Base-by-base conservation (phyloP, 2,113 vertebrate genomes). In the Bubalus kerabau region DNA sequence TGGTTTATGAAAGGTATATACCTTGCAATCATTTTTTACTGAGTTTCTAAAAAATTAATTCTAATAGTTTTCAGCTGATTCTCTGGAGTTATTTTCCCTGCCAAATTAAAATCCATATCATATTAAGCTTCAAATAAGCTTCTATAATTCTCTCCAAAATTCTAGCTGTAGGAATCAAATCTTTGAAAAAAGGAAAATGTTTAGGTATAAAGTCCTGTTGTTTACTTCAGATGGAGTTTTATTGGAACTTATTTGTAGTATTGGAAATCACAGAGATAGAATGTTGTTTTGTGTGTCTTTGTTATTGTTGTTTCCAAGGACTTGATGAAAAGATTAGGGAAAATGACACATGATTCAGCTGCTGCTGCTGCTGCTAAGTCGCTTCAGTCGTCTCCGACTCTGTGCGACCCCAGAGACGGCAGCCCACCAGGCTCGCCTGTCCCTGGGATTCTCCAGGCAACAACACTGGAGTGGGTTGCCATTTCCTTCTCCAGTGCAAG, bases 21-120 rank as follows among this genome's bases (percentile, higher is more conserved):
- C 21, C 14, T 91, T 94, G 48, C 92, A 97, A 95, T 56, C 2
- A 46, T 88, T 96, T 97, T 74, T 95, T 97, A 94, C 85, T 62
- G 60, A 96, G 43, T 28, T 52, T 91, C 92, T 60, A 46, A 84
- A 95, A 96, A 87, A 74, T 91, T 92, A 90, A 95, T 97, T 96
- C 46, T 82, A 92, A 94, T 56, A 59, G n/a, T 56, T 89, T 94
- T 86, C 28, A 94, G 48, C 48, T 92, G 40, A 92, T 93, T 97
- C 50, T 97, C 60, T 90, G 76, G 32, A 87, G 48, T 92, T 67
- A 90, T 30, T 96, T 21, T 36, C 17, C 57, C 60, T 87, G 93
- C 60, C 23, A 90, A 94, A 95, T 94, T 97, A 96, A 95, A 96
- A 83, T 40, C 14, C n/a, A 21, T 40, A 64, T 71, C 46, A 71